These are phyloP conservation scores for Eumaeus atala DNA, from an alignment of 1,140 invertebrate species.

Conservation along the genomic window DNA sequence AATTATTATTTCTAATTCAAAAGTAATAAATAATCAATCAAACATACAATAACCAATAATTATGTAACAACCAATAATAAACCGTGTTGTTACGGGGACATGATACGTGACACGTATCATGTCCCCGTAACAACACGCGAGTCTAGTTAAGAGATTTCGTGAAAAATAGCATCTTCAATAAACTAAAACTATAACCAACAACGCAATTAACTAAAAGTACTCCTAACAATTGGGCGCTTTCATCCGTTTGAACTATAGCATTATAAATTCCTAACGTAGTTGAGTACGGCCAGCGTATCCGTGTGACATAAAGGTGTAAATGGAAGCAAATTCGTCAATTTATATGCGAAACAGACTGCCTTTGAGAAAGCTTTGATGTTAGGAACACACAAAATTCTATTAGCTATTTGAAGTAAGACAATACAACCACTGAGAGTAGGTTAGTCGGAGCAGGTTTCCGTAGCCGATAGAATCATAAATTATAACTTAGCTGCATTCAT, in stretches of 20 bases:
- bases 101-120: no score
- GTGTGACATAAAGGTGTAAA: slow-evolving; percentile 61
- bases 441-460: slow-evolving; percentile 1
- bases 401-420: slow-evolving; percentile 30
- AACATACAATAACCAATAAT: no score
- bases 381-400: slow-evolving; percentile 54
- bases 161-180: no score
- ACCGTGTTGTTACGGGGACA: no score
- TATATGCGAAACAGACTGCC: slow-evolving; percentile 67
- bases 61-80: no score
- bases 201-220: no score
- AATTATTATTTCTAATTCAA: no score
- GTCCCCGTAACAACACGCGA: no score
- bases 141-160: no score
- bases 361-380: slow-evolving; percentile 57
- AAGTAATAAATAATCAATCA: no score
- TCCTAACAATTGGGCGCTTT: slow-evolving; percentile 1
- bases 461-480: slow-evolving; percentile 7
- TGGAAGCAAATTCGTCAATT: slow-evolving; percentile 71
- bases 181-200: no score
- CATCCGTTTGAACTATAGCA: slow-evolving; percentile 51
- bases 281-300: slow-evolving; percentile 36
- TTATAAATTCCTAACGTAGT: slow-evolving; percentile 64
- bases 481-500: slow-evolving; percentile 1
- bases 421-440: slow-evolving; percentile 14